phyloP scores from a whole-genome alignment of 2,888 invertebrate genomes.

The Acleris sparsana region DNA sequence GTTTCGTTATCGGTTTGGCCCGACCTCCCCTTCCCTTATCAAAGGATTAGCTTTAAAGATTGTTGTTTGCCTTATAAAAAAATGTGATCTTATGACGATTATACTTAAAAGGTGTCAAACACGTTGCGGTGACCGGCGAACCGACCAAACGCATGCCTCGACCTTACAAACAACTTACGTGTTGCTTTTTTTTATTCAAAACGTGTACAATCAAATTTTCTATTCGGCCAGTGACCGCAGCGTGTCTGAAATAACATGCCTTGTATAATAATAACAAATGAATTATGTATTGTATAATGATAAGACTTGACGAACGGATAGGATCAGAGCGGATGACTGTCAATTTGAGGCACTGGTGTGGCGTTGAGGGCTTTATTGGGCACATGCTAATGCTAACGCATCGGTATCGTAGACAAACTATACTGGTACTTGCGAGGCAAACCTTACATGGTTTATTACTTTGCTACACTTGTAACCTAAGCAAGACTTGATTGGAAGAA shows the following conservation, averaged over 20 bases:
- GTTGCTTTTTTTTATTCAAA: background rate
- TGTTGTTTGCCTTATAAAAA: constrained; percentile 83
- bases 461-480: too few species aligned
- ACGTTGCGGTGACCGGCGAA: constrained; percentile 54
- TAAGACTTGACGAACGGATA: constrained; percentile 75
- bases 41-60: constrained; percentile 82
- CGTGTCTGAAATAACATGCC: constrained; percentile 72
- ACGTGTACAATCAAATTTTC: background rate
- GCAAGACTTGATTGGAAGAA: too few species aligned
- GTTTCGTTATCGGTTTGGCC: constrained; percentile 66
- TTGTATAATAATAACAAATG: constrained; percentile 81
- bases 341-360: constrained; percentile 64
- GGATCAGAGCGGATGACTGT: constrained; percentile 65
- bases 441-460: too few species aligned
- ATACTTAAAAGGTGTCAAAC: constrained; percentile 73
- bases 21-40: constrained; percentile 58
- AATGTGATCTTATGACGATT: constrained; percentile 83
- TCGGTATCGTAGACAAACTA: too few species aligned
- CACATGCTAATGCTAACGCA: background rate
- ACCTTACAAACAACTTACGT: background rate
- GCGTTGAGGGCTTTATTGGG: constrained; percentile 64
- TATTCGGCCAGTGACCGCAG: constrained; percentile 53
- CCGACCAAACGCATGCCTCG: background rate
- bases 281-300: constrained; percentile 72
- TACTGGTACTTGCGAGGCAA: too few species aligned